Evolutionary conservation across 2,797 vertebrate species (phyloP).

Genomic region (Fringilla coelebs): DNA sequence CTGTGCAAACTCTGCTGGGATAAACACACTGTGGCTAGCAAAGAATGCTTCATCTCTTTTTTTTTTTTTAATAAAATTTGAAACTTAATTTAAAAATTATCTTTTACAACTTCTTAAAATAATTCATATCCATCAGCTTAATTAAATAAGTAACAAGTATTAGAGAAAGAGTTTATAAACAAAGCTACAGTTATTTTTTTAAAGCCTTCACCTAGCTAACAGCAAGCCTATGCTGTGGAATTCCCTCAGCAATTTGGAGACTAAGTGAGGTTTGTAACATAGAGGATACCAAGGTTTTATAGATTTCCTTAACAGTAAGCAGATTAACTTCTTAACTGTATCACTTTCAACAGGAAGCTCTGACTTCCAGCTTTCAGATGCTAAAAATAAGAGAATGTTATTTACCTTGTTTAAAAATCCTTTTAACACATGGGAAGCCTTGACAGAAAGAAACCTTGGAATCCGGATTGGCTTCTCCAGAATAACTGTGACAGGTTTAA

Average conservation of each 20-base stretch:
- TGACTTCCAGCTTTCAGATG: constrained; percentile 36
- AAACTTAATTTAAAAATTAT: neutral
- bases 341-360: constrained; percentile 45
- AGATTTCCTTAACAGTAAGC: constrained; percentile 1
- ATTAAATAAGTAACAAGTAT: neutral
- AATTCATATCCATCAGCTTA: neutral
- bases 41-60: too few relatives aligned
- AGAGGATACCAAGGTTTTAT: constrained; percentile 14
- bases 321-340: constrained; percentile 56
- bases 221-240: neutral
- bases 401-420: constrained; percentile 98
- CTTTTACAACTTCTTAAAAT: neutral
- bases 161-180: neutral
- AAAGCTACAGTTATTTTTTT: neutral
- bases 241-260: neutral
- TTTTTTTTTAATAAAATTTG: neutral
- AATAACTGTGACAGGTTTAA: constrained; percentile 82
- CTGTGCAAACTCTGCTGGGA: neutral
- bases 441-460: constrained; percentile 96
- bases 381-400: constrained; percentile 53
- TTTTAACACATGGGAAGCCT: constrained; percentile 96
- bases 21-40: neutral
- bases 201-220: neutral
- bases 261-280: neutral
- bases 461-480: constrained; percentile 99